Evolutionary conservation across 1,140 invertebrate species (phyloP), one percentile per base, ranked within the genome.

Genomic region (Lucilia sericata): DNA sequence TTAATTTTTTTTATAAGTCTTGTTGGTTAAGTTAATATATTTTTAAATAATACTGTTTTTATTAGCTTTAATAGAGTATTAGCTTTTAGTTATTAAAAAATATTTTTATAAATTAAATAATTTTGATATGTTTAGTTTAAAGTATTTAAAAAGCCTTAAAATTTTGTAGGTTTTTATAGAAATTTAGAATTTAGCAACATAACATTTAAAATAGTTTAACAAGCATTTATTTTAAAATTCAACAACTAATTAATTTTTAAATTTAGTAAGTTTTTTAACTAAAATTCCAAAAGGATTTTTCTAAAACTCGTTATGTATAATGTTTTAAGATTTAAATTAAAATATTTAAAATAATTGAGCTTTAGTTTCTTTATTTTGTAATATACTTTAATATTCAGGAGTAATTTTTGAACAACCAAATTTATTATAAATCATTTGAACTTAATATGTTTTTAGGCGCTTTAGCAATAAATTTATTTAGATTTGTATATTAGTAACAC

Each of bases 101-200:
- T 21, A 5, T 70, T 60, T 60, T n/a, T 70, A 21, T 21, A 70
- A 19, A 21, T 60, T 60, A 34, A 34, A 2, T 36, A 13, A 14
- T 21, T 80, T 80, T 49, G 76, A 80, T 80, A 80, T 80, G 76
- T 80, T 80, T 80, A 19, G 76, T 51, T 80, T 80, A 75, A 10
- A 34, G 21, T 42, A 42, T 17, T 30, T 80, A 80, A 80, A 51
- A 80, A 80, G 76, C 76, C 5, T 8, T 42, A 30, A 30, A 0
- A 42, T 42, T 42, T 42, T 10, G 3, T 2, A 30, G 25, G 25
- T 42, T 47, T 51, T 25, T 49, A 17, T 49, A 51, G 10, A 42
- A 80, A 80, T 80, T 80, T 80, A 80, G 42, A 80, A 49, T 80
- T 80, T 49, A 49, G 76, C 76, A 80, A 80, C 76, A 21, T 51